phyloP scores from a whole-genome alignment of 2,113 vertebrate species.

The Garra rufa region DNA sequence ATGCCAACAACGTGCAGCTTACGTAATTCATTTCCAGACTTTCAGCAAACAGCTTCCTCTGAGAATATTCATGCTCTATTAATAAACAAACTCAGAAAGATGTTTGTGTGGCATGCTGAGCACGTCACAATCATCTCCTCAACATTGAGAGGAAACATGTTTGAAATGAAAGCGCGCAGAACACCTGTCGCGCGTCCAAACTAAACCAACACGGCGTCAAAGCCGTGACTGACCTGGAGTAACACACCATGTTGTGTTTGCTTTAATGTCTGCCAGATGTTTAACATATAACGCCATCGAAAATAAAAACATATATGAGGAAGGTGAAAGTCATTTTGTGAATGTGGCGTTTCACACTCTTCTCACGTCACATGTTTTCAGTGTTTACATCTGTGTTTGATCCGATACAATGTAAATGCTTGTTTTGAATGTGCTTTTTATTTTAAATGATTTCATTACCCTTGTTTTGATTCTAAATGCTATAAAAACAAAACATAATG shows the following conservation, averaged over 20 bases:
- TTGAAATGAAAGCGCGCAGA: neutral
- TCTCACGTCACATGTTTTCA: neutral
- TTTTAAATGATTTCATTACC: slow-evolving; percentile 1
- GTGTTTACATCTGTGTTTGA: neutral
- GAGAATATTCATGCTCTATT: neutral
- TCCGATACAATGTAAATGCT: neutral
- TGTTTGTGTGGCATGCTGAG: neutral
- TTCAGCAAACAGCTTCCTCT: neutral
- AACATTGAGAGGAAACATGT: neutral
- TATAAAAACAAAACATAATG: neutral
- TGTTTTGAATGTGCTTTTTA: neutral
- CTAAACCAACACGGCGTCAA: slow-evolving; percentile 5
- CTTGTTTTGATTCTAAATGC: slow-evolving; percentile 20
- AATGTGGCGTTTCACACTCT: neutral
- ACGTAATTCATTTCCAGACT: neutral
- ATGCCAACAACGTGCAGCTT: neutral
- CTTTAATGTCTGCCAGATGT: neutral
- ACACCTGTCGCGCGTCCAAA: slow-evolving; percentile 8
- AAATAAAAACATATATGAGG: neutral
- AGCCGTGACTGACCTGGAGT: neutral
- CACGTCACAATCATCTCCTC: neutral
- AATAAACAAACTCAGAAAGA: neutral
- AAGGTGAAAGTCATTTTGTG: neutral
- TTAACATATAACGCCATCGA: neutral
- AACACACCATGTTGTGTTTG: neutral